Conservation (phyloP, 2,888 invertebrate species). For the Limnephilus rhombicus region DNA sequence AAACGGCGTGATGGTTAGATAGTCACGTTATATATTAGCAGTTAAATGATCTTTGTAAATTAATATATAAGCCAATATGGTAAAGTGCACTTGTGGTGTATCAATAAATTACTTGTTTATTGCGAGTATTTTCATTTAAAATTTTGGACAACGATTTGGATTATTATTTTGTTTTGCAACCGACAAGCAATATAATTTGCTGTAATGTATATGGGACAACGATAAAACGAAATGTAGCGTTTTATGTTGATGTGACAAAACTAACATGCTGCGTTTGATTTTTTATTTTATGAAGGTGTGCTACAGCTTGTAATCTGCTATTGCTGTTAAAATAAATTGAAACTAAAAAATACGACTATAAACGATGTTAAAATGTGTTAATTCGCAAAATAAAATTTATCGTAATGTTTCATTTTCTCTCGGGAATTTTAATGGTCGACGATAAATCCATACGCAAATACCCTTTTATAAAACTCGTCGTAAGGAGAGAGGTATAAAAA, state of each 20-base stretch:
- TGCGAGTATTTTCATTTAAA: too few relatives aligned
- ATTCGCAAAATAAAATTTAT: background rate
- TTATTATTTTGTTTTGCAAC: background rate
- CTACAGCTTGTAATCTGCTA: background rate
- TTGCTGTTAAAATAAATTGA: background rate
- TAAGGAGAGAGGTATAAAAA: conserved; percentile 34
- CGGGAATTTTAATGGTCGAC: background rate
- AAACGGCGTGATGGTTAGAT: too few relatives aligned
- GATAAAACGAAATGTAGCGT: background rate
- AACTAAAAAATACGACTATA: background rate
- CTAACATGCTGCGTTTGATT: background rate
- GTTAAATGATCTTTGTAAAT: too few relatives aligned
- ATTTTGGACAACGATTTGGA: background rate
- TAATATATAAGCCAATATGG: too few relatives aligned
- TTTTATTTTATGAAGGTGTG: background rate
- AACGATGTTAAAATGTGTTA: background rate
- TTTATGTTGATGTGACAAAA: background rate
- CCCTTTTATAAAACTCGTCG: conserved; percentile 35
- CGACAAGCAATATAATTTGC: background rate
- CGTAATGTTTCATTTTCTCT: background rate
- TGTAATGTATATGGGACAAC: background rate
- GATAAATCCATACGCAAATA: conserved; percentile 24
- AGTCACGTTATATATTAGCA: too few relatives aligned
- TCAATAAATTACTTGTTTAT: too few relatives aligned
- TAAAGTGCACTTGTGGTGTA: too few relatives aligned